Conservation (phyloP, 2,113 vertebrate genomes). For the Oncorhynchus tshawytscha region DNA sequence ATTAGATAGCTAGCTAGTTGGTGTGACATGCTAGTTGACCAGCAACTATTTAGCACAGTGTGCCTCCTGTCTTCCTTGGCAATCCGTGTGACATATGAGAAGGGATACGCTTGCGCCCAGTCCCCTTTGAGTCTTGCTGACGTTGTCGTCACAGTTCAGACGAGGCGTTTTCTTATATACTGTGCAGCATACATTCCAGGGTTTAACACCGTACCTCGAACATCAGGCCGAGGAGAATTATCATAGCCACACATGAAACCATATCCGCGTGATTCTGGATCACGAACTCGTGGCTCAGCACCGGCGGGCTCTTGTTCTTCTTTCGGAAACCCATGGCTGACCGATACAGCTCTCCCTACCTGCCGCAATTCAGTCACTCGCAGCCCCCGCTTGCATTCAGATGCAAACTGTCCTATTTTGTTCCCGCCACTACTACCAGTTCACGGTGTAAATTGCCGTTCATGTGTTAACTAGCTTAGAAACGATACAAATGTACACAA, state of each 20-base stretch:
- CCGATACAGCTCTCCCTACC: constrained; percentile 4
- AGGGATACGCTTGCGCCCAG: constrained; percentile 29
- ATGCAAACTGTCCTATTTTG: background rate
- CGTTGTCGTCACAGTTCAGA: constrained; percentile 41
- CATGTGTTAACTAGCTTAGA: constrained; percentile 33
- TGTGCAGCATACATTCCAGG: background rate
- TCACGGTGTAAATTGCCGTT: constrained; percentile 31
- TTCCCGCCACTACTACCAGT: constrained; percentile 5
- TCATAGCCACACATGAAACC: constrained; percentile 69
- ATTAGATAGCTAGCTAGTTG: background rate
- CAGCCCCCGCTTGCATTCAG: background rate
- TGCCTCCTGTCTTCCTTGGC: constrained; percentile 46
- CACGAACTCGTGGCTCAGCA: constrained; percentile 80
- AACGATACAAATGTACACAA: constrained; percentile 46
- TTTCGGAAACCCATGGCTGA: constrained; percentile 75
- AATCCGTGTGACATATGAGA: constrained; percentile 54
- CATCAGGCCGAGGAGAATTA: constrained; percentile 70
- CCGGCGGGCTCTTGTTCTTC: constrained; percentile 74
- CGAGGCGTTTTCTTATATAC: constrained; percentile 38
- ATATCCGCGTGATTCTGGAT: constrained; percentile 78
- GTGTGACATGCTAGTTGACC: background rate
- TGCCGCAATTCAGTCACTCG: background rate
- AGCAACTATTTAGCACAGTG: constrained; percentile 9
- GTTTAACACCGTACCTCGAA: constrained; percentile 70
- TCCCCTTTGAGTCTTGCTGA: too few relatives aligned